These are phyloP conservation scores for Masticophis lateralis DNA, from an alignment of 2,797 vertebrate genomes.

Conservation along the genomic window DNA sequence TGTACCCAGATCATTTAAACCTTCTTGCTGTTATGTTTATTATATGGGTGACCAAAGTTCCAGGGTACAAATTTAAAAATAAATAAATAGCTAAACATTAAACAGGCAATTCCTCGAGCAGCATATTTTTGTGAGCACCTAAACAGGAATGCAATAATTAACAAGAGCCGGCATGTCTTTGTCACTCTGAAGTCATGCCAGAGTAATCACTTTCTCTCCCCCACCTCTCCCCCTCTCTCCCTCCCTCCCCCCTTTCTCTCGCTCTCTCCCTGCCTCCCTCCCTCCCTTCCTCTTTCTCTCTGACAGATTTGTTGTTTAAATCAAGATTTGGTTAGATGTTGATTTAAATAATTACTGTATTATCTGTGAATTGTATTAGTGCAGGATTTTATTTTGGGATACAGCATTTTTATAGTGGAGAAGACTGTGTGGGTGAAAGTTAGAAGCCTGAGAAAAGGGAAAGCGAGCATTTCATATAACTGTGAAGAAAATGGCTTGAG, in stretches of 20 bases:
- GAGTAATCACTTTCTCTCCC: neutral
- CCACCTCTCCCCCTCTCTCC: rapidly evolving
- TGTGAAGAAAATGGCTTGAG: neutral
- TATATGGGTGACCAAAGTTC: neutral
- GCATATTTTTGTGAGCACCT: neutral
- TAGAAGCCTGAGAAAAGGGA: neutral
- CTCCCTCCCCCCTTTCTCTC: neutral
- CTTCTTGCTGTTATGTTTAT: neutral
- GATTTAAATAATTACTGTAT: neutral
- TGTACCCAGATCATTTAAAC: neutral
- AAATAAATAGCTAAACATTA: neutral
- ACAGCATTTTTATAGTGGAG: neutral
- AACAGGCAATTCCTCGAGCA: neutral
- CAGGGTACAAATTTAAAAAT: neutral
- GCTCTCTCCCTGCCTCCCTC: no score
- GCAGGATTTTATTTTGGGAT: neutral
- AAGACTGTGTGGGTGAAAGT: neutral
- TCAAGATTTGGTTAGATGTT: neutral
- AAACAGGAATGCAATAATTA: neutral
- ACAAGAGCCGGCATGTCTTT: neutral
- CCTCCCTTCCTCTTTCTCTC: neutral
- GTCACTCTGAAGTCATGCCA: neutral
- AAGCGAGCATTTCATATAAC: neutral
- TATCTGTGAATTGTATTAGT: neutral
- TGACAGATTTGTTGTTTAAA: neutral